A percentile compares a stretch with the other conserved stretches of the same genome.
Evolutionary conservation across 2,797 vertebrate species (phyloP).

Genomic region (Tangara arthus): DNA sequence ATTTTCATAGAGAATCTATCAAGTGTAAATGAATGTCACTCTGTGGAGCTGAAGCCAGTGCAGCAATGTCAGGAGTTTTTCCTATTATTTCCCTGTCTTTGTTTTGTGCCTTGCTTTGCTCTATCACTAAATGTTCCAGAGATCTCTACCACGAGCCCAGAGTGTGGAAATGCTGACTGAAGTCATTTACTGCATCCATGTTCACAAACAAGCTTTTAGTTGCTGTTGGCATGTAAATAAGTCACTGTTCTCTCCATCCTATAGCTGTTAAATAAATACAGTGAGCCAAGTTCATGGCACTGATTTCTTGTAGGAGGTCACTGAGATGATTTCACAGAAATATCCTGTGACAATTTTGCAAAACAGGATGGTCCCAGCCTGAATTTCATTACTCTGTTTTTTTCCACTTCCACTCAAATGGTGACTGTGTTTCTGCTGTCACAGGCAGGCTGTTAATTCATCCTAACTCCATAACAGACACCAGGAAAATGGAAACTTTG

Average conservation of each 20-base stretch:
- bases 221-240: not conserved
- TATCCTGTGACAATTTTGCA: not conserved
- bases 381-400: slow-evolving; percentile 20
- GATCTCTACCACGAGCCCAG: not conserved
- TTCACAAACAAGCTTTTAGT: not conserved
- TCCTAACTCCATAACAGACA: not conserved
- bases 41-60: not conserved
- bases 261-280: not conserved
- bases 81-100: slow-evolving; percentile 10
- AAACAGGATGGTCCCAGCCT: slow-evolving; percentile 41
- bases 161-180: not conserved
- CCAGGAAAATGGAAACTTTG: not conserved
- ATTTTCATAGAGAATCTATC: not conserved
- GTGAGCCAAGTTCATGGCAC: not conserved
- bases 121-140: slow-evolving; percentile 6
- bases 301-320: not conserved
- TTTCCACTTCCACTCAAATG: not conserved
- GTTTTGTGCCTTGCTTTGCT: slow-evolving; percentile 21
- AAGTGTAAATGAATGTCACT: not conserved
- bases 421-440: not conserved
- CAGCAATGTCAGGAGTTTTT: not conserved
- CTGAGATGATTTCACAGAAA: slow-evolving; percentile 10
- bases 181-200: not conserved
- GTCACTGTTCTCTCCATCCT: not conserved
- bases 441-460: not conserved